These are phyloP conservation scores for Eubasilissa splendida DNA, from an alignment of 2,888 invertebrate genomes.

Conservation along the genomic window DNA sequence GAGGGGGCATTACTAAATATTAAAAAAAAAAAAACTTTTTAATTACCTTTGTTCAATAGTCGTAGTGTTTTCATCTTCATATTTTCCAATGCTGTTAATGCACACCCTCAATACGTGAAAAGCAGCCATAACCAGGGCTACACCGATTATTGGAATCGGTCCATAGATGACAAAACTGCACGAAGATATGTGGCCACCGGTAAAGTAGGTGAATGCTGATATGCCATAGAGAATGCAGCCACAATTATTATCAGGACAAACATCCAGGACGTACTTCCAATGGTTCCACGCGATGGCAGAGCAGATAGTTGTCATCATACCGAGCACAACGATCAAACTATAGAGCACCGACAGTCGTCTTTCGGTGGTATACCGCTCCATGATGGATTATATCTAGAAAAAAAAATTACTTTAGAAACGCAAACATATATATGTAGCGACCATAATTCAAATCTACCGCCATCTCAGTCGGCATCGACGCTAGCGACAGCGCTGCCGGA, in stretches of 20 bases:
- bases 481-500: too few species aligned
- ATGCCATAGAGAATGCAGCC: conserved; percentile 80
- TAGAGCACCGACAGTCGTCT: conserved; percentile 67
- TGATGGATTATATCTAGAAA: conserved; percentile 26
- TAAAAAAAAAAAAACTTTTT: neutral
- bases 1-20: too few species aligned
- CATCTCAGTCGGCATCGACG: too few species aligned
- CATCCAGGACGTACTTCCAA: conserved; percentile 79
- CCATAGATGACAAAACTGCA: conserved; percentile 81
- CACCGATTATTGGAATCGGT: conserved; percentile 76
- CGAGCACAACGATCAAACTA: conserved; percentile 63
- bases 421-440: too few species aligned
- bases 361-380: conserved; percentile 67
- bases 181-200: conserved; percentile 77
- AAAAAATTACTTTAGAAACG: neutral
- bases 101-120: conserved; percentile 82
- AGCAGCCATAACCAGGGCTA: conserved; percentile 75
- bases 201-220: conserved; percentile 75
- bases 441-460: too few species aligned
- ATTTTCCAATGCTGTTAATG: conserved; percentile 73
- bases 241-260: conserved; percentile 77
- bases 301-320: conserved; percentile 68
- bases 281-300: conserved; percentile 78
- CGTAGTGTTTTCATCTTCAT: conserved; percentile 69
- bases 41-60: conserved; percentile 70